A percentile compares a stretch with the other conserved stretches of the same genome.
These are phyloP conservation scores for Rhineura floridana DNA, from an alignment of 2,113 vertebrate genomes.

Conservation along the genomic window DNA sequence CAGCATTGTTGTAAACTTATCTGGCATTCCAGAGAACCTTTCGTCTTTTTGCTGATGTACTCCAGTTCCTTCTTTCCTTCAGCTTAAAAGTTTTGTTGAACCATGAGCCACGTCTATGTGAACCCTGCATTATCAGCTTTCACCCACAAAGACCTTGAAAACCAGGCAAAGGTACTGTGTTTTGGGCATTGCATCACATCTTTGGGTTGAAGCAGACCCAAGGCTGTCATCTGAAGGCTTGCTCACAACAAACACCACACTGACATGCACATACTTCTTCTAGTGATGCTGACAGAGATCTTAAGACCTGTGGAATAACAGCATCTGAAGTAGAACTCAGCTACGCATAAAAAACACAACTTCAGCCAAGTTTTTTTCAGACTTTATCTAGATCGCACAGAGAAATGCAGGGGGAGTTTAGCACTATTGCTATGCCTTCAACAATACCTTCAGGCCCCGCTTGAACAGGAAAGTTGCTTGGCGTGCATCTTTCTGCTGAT, in stretches of 20 bases:
- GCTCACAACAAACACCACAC: background rate
- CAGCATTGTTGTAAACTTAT: background rate
- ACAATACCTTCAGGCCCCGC: slow-evolving; percentile 90
- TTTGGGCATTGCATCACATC: slow-evolving; percentile 8
- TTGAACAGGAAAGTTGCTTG: slow-evolving; percentile 94
- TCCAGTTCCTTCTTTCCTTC: background rate
- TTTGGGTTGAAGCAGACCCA: background rate
- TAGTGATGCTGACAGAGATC: too few relatives aligned
- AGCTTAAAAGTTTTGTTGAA: background rate
- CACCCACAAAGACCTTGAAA: background rate
- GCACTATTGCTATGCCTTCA: too few relatives aligned
- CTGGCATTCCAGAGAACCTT: background rate
- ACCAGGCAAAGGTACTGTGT: background rate
- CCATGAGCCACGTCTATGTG: background rate
- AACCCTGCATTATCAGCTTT: too few relatives aligned
- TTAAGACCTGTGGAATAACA: background rate
- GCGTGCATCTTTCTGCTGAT: slow-evolving; percentile 87
- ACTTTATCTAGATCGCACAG: background rate
- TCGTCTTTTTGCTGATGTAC: background rate
- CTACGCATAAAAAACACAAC: background rate
- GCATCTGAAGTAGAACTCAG: background rate
- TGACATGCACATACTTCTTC: background rate
- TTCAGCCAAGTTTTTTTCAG: background rate
- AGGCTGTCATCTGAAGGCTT: background rate
- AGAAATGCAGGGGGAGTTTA: background rate